Evolutionary conservation across 2,888 invertebrate genomes (phyloP).

Genomic region (Oscheius myriophilus): DNA sequence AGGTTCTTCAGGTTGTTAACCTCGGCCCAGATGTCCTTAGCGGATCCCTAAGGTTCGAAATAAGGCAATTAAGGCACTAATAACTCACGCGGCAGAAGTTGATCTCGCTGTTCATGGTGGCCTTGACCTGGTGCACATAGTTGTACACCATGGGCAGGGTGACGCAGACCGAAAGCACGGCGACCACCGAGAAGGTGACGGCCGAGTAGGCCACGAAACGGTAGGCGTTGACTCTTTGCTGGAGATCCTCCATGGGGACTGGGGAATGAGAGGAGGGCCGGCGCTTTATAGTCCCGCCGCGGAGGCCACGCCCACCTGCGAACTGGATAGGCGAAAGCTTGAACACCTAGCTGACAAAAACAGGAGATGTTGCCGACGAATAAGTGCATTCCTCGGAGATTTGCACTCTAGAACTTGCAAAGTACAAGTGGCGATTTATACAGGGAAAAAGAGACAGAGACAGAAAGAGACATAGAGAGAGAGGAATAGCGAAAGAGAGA

Average conservation of each 20-base stretch:
- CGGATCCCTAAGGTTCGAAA: slow-evolving; percentile 40
- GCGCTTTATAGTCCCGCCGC: too few relatives aligned
- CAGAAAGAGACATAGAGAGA: too few relatives aligned
- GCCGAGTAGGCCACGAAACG: slow-evolving; percentile 58
- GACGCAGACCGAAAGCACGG: slow-evolving; percentile 54
- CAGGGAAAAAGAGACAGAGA: too few relatives aligned
- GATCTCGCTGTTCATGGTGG: slow-evolving; percentile 67
- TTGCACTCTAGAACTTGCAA: too few relatives aligned
- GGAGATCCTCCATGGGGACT: slow-evolving; percentile 43
- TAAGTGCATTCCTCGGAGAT: too few relatives aligned
- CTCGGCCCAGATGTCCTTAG: slow-evolving; percentile 58
- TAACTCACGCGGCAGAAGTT: slow-evolving; percentile 63
- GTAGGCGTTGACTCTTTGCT: slow-evolving; percentile 54
- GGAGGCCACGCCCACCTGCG: too few relatives aligned
- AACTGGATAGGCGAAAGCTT: too few relatives aligned
- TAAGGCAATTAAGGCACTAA: neutral
- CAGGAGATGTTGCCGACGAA: too few relatives aligned
- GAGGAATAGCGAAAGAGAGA: too few relatives aligned
- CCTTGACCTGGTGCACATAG: slow-evolving; percentile 68
- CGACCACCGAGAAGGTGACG: slow-evolving; percentile 56
- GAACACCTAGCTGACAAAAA: too few relatives aligned
- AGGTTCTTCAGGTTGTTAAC: slow-evolving; percentile 57
- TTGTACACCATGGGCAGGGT: slow-evolving; percentile 70
- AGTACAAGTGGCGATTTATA: too few relatives aligned
- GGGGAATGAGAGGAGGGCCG: too few relatives aligned